Conservation (phyloP, 2,888 invertebrate species). For the Athrips mouffetella region DNA sequence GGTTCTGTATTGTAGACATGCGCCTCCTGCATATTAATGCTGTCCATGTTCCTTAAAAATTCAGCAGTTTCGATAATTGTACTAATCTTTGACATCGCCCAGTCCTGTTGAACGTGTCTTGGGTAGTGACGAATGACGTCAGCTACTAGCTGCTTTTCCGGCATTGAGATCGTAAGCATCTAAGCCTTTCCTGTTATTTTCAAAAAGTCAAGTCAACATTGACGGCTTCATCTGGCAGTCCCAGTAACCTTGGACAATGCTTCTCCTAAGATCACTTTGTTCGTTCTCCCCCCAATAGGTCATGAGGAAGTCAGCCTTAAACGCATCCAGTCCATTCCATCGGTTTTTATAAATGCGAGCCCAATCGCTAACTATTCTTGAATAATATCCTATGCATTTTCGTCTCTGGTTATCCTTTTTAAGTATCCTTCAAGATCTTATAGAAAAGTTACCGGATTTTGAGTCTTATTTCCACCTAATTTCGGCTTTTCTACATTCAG, state of each 20-base stretch:
- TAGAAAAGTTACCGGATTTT: not conserved
- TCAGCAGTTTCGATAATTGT: not conserved
- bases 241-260: not conserved
- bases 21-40: not conserved
- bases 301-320: not conserved
- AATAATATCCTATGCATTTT: not conserved
- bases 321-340: not conserved
- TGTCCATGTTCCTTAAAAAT: not conserved
- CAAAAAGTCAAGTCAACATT: not conserved
- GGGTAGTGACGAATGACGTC: not conserved
- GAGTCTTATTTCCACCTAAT: not conserved
- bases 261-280: not conserved
- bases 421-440: not conserved
- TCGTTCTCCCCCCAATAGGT: not conserved
- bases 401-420: not conserved
- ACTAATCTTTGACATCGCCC: not conserved
- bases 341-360: not conserved
- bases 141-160: not conserved
- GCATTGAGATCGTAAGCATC: not conserved
- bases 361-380: not conserved
- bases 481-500: not conserved
- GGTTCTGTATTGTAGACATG: not conserved
- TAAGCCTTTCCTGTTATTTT: not conserved
- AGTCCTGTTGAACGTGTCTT: not conserved
- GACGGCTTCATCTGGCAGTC: not conserved